Evolutionary conservation across 2,888 invertebrate species (phyloP).

Genomic region (Apodemia mormo): DNA sequence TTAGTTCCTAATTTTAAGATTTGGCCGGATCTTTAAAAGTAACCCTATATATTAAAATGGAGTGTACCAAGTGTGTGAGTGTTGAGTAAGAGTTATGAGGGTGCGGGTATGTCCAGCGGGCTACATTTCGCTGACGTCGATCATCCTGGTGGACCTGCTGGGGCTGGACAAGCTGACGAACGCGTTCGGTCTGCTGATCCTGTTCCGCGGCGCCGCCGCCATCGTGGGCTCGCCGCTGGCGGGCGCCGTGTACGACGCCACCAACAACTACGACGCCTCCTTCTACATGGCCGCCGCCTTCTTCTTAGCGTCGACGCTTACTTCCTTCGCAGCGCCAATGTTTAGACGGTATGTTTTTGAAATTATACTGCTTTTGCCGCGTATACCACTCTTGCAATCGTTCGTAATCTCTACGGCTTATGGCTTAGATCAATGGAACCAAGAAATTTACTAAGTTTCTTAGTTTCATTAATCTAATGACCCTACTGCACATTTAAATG

Average conservation of each 20-base stretch:
- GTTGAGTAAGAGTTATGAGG: too few relatives aligned
- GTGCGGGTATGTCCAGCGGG: conserved; percentile 85
- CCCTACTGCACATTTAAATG: too few relatives aligned
- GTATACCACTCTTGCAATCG: too few relatives aligned
- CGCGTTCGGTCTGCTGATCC: conserved; percentile 96
- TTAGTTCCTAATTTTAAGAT: too few relatives aligned
- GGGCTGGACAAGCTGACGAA: conserved; percentile 98
- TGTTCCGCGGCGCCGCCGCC: conserved; percentile 97
- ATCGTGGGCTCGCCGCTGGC: conserved; percentile 92
- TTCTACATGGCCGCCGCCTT: conserved; percentile 96
- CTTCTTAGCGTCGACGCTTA: conserved; percentile 91
- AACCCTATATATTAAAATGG: too few relatives aligned
- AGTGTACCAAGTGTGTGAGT: too few relatives aligned
- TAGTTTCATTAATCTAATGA: too few relatives aligned
- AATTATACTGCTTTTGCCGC: background rate
- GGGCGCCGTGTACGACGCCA: conserved; percentile 95
- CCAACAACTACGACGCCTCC: conserved; percentile 91
- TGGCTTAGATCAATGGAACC: too few relatives aligned
- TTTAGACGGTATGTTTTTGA: conserved; percentile 68
- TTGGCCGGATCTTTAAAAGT: too few relatives aligned
- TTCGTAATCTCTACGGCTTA: too few relatives aligned
- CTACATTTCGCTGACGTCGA: conserved; percentile 98
- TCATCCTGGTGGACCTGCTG: conserved; percentile 97
- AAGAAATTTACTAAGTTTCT: too few relatives aligned
- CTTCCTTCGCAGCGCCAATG: conserved; percentile 91